Evolutionary conservation across 2,888 invertebrate genomes (phyloP).

Genomic region (Oxytorus armatus): DNA sequence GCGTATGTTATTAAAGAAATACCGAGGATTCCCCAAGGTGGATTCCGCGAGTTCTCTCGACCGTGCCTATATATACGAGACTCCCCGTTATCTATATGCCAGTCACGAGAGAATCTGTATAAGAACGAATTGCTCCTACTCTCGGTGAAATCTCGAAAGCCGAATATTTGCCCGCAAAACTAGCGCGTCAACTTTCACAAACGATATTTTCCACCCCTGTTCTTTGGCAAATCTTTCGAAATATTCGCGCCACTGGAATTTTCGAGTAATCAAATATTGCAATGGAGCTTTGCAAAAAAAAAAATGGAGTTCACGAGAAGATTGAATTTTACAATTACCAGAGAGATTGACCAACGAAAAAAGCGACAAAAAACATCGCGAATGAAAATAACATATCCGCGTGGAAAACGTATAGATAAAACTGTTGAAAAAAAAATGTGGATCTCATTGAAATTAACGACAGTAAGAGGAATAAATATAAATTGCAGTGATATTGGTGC

Average conservation of each 20-base stretch:
- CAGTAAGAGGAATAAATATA: slow-evolving; percentile 29
- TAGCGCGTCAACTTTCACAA: slow-evolving; percentile 12
- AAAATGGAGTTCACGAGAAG: background rate
- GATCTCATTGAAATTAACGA: no score
- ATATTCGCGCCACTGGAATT: background rate
- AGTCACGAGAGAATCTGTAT: slow-evolving; percentile 48
- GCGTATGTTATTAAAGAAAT: slow-evolving; percentile 70
- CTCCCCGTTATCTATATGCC: slow-evolving; percentile 3
- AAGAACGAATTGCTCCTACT: slow-evolving; percentile 44
- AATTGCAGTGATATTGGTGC: slow-evolving; percentile 2
- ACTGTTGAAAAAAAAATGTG: no score
- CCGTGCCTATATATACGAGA: slow-evolving; percentile 23
- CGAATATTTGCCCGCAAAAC: slow-evolving; percentile 50
- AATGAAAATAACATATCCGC: no score
- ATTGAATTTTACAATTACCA: background rate
- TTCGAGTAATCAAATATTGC: background rate
- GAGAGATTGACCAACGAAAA: no score
- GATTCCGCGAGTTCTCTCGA: slow-evolving; percentile 59
- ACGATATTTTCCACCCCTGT: slow-evolving; percentile 16
- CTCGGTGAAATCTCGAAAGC: slow-evolving; percentile 30
- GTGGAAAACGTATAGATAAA: no score
- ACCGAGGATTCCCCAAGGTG: slow-evolving; percentile 60
- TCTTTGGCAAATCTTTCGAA: background rate
- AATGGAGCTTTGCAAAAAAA: background rate
- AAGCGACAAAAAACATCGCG: no score